Base-by-base conservation (phyloP, 2,888 invertebrate species). In the Hoplodrina blanda region DNA sequence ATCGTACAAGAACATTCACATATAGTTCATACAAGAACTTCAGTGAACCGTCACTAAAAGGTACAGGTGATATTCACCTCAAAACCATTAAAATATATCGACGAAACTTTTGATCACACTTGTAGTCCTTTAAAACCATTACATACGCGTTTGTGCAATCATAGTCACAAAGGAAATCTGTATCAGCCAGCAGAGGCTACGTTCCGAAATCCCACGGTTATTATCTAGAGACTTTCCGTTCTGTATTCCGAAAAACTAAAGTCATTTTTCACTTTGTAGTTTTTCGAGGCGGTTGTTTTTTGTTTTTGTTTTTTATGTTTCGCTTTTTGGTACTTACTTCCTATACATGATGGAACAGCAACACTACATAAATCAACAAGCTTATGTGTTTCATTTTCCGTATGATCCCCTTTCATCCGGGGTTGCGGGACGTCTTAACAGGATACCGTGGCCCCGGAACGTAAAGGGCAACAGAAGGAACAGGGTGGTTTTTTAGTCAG, bases 121-220 rank as follows among this genome's bases (percentile, higher is more conserved):
- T 85, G 84, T 82, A 79, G 71, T 77, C 80, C 55, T 82, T 83
- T 86, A 80, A 85, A 85, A 84, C 83, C 83, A 83, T 87, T 87
- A 85, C 85, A 85, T 82, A 88, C 89, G 86, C 91, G 90, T 91
- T 92, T 91, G 90, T 88, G 88, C 90, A 93, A 92, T 91, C 91
- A 92, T 83, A 85, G 86, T 76, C 73, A 33, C 37, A 83, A 76
- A 83, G 86, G 83, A 87, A 90, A 90, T 91, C 88, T 87, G 85
- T 89, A 85, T 87, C 85, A 87, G 81, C 85, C 79, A 81, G 74
- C 75, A 68, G 79, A 81, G 75, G 66, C 73, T 73, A 62, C 69
- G 67, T 80, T 61, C 52, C 20, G 19, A 80, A 84, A 84, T 82
- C 82, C 78, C 66, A 76, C 78, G 76, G 82, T 82, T 81, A 85